phyloP scores from a whole-genome alignment of 2,113 vertebrate genomes.

The Octodon degus region DNA sequence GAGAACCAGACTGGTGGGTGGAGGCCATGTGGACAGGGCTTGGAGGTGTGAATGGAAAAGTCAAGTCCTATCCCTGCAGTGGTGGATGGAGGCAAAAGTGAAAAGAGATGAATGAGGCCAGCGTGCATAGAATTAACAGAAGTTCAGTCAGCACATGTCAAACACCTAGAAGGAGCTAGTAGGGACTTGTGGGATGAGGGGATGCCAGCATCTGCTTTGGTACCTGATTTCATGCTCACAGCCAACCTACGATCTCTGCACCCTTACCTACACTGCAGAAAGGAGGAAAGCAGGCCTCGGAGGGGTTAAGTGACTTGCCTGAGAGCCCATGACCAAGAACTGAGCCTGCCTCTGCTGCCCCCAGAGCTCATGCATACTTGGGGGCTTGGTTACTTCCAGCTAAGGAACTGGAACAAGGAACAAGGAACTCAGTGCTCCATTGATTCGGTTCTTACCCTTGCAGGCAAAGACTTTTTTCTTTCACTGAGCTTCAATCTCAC shows the following conservation, averaged over 20 bases:
- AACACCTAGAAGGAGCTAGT: not conserved
- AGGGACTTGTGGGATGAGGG: not conserved
- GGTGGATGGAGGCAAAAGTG: not conserved
- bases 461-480: not conserved
- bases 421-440: not conserved
- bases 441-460: not conserved
- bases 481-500: slow-evolving; percentile 8
- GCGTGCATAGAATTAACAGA: not conserved
- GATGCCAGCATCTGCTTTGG: not conserved
- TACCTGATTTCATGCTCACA: not conserved
- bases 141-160: not conserved
- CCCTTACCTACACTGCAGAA: no score
- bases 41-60: not conserved
- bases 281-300: not conserved
- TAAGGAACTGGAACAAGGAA: not conserved
- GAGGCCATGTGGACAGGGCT: not conserved
- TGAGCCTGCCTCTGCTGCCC: not conserved
- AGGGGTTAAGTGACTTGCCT: not conserved
- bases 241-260: not conserved
- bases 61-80: not conserved
- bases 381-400: not conserved
- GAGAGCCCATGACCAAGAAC: not conserved
- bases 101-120: not conserved
- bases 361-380: not conserved
- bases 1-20: not conserved